Evolutionary conservation across 2,888 invertebrate genomes (phyloP), one percentile per base, ranked within the genome.

Genomic region (Nymphalis polychloros): DNA sequence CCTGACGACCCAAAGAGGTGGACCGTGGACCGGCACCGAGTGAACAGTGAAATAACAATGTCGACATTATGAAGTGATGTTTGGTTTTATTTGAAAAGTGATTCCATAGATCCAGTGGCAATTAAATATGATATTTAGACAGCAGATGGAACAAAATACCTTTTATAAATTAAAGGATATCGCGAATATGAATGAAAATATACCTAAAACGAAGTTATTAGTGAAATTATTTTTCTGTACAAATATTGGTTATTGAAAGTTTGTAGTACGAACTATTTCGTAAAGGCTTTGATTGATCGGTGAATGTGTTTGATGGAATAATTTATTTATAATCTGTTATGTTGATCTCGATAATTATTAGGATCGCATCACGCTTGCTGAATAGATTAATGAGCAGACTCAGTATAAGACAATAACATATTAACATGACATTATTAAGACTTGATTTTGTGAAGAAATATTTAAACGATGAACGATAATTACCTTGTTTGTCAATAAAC

Each of bases 1-100:
- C 80, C 67, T 69, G 74, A 69, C 72, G 53, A 31, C 35, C 50
- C 55, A 62, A 48, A 57, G 19, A 13, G n/a, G 61, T 19, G 53
- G 49, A 41, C 53, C 59, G 63, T 50, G 57, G 19, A 13, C n/a
- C 61, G 49, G n/a, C 67, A 70, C 64, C 63, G n/a, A 61, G 35
- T 59, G 63, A 19, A 35, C 57, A 59, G 57, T 63, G 63, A 63
- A 50, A 19, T 50, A 41, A 10, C 35, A 41, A 41, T 41, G 35
- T 8, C 0, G 10, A 41, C 2, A 10, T 41, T 41, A 10, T 10
- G 2, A 41, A 62, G 62, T 62, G 50, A 62, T 49, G 20, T 46
- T 13, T 41, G 41, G 41, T 41, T 41, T 41, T 41, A 41, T 41
- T 41, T 41, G n/a, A 57, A 17, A 55, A n/a, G 17, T 55, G 17